Conservation (phyloP, 1,140 invertebrate species). For the Lamellibrachia luymesi region DNA sequence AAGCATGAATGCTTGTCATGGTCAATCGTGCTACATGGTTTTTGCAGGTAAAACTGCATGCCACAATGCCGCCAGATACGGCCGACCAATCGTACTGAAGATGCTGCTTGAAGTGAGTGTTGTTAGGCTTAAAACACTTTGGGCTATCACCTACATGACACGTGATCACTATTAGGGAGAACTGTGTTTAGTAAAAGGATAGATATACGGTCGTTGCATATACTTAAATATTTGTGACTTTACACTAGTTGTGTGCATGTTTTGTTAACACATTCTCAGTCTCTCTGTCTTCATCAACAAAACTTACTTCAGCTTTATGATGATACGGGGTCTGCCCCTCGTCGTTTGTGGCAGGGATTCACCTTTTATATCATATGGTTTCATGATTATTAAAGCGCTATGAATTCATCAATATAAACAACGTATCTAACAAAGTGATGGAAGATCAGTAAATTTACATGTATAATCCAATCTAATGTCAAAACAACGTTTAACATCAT, state of each 20-base stretch:
- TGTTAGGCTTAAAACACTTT: background rate
- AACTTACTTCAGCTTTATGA: too few species aligned
- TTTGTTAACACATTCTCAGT: background rate
- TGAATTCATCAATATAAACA: too few species aligned
- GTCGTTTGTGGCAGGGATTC: background rate
- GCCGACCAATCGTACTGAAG: background rate
- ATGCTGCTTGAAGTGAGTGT: background rate
- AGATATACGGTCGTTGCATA: background rate
- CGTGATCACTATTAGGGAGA: background rate
- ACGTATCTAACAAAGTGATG: background rate
- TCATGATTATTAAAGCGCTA: background rate
- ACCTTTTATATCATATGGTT: background rate
- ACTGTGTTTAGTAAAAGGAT: background rate
- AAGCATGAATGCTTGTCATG: background rate
- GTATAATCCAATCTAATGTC: too few species aligned
- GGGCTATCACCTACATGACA: background rate
- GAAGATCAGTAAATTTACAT: background rate
- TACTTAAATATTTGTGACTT: background rate
- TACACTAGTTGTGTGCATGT: background rate
- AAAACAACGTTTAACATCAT: background rate
- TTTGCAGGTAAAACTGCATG: background rate
- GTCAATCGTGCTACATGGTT: background rate
- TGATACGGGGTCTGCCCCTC: background rate
- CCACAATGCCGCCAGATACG: background rate
- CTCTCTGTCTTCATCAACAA: background rate